Conservation (phyloP, 2,888 invertebrate genomes). For the Blastobasis lacticolella region DNA sequence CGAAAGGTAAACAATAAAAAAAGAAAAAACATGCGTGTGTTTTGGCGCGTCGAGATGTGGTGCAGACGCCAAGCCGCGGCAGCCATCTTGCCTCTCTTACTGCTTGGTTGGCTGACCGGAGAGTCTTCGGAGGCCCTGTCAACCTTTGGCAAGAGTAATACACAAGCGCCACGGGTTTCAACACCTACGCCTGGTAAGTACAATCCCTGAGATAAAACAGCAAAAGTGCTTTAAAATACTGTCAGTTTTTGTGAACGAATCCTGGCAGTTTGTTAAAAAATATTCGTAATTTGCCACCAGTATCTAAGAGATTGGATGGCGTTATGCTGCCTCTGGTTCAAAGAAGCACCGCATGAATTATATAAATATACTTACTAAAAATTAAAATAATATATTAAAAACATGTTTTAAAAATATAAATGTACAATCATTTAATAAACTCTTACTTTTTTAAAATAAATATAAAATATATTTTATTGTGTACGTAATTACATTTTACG, state of each 20-base stretch:
- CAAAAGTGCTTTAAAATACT: background rate
- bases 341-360: too few relatives aligned
- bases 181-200: constrained; percentile 75
- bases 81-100: constrained; percentile 49
- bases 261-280: background rate
- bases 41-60: constrained; percentile 61
- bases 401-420: too few relatives aligned
- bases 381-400: too few relatives aligned
- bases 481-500: too few relatives aligned
- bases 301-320: too few relatives aligned
- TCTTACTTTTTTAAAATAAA: too few relatives aligned
- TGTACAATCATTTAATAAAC: too few relatives aligned
- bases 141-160: constrained; percentile 80
- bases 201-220: too few relatives aligned
- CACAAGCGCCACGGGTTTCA: constrained; percentile 71
- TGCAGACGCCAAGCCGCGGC: constrained; percentile 52
- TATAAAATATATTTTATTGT: too few relatives aligned
- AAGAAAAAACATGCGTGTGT: constrained; percentile 40
- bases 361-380: too few relatives aligned
- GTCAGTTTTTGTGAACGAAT: background rate
- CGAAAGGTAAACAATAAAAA: too few relatives aligned
- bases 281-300: background rate
- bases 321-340: too few relatives aligned
- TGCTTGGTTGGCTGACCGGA: constrained; percentile 57
- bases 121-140: constrained; percentile 77